phyloP scores from a whole-genome alignment of 2,888 invertebrate genomes.

The Pyrochroa serraticornis region DNA sequence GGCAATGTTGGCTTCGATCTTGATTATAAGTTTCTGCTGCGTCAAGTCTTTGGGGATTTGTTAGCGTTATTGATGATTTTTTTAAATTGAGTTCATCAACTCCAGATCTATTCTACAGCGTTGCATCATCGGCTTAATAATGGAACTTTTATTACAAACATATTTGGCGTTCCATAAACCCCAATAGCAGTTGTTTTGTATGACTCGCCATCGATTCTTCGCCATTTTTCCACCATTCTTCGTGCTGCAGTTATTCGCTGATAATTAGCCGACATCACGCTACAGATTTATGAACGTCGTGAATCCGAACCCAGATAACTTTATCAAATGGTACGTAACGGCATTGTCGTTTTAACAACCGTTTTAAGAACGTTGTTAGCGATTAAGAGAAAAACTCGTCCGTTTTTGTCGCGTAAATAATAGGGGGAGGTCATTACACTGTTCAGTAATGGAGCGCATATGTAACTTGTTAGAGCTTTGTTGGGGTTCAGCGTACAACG shows the following conservation, averaged over 20 bases:
- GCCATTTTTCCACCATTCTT: too few relatives aligned
- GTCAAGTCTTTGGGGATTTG: too few relatives aligned
- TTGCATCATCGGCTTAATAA: too few relatives aligned
- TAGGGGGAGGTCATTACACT: constrained; percentile 22
- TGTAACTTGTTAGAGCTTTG: constrained; percentile 8
- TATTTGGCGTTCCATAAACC: too few relatives aligned
- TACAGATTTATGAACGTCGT: neutral
- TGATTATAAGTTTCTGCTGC: too few relatives aligned
- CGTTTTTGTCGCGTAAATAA: constrained; percentile 16
- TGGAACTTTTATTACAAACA: too few relatives aligned
- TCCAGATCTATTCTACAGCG: too few relatives aligned
- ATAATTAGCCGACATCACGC: constrained; percentile 7
- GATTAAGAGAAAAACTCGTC: constrained; percentile 6
- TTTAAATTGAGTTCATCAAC: too few relatives aligned
- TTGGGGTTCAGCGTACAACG: constrained; percentile 20
- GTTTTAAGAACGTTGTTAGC: neutral
- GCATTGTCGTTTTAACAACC: constrained; percentile 3
- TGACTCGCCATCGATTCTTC: too few relatives aligned
- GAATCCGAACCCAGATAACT: constrained; percentile 13
- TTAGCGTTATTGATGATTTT: too few relatives aligned
- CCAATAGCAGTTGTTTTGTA: too few relatives aligned
- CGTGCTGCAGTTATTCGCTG: neutral
- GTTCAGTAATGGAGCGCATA: constrained; percentile 16
- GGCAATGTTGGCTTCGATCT: too few relatives aligned
- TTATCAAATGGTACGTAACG: constrained; percentile 9